Evolutionary conservation across 2,113 vertebrate species (phyloP), one percentile per base, ranked within the genome.

Genomic region (Cariama cristata): DNA sequence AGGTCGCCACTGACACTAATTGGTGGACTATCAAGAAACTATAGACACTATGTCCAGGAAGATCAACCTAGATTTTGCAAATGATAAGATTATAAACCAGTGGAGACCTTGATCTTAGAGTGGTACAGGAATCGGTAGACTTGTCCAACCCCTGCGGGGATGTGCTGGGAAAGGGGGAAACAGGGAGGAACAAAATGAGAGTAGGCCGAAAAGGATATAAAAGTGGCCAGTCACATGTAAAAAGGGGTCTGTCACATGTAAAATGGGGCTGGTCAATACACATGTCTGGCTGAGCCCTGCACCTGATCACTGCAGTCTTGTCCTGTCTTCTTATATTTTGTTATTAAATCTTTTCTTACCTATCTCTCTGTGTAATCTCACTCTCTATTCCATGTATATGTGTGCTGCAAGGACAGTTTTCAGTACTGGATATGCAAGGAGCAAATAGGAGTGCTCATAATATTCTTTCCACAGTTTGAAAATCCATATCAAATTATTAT

Each of bases 181-280:
- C 33, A 45, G 6, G 15, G 8, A 62, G 40, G 23, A 53, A 47
- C 14, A 72, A 55, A 79, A 73, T 38, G 35, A 4, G 23, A 4
- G 8, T 52, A 38, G 10, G 15, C 32, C 38, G 38, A 81, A 40
- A 28, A 53, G 9, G 2, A 38, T 28, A 27, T 59, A 52, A 67
- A 90, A 67, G 11, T 2, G 27, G 6, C 3, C 1, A 0, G 33
- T 67, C 53, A 38, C 14, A 11, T 8, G 4, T 45, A 22, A 60
- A 53, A 82, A 1, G 2, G 19, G 9, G 18, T n/a, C n/a, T n/a
- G n/a, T n/a, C n/a, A n/a, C n/a, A n/a, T 8, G 4, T 45, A 22
- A 60, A 52, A 82, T 1, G 2, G 19, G 9, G 18, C 12, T 49
- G 11, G 17, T 26, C 45, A 52, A 17, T 56, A 64, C 1, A 2